A percentile compares a stretch with the other conserved stretches of the same genome.
phyloP scores from a whole-genome alignment of 2,113 vertebrate genomes.

The Menura novaehollandiae region DNA sequence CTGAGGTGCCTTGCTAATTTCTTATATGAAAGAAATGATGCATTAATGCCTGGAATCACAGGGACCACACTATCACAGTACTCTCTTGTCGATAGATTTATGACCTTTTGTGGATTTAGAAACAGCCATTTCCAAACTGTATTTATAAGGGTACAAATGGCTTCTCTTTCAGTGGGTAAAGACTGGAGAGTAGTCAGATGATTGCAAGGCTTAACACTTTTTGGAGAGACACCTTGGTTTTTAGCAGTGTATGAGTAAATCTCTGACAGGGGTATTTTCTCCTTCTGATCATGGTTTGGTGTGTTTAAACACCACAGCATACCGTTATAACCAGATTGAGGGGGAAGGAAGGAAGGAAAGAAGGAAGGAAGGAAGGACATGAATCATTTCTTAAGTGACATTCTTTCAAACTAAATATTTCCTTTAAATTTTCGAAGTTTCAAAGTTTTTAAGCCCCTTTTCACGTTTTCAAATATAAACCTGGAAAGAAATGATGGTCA shows the following conservation, averaged over 20 bases:
- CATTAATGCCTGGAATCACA: neutral
- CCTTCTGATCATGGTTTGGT: neutral
- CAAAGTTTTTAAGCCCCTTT: neutral
- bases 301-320: neutral
- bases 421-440: neutral
- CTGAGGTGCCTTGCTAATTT: neutral
- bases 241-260: neutral
- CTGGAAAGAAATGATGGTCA: neutral
- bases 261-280: neutral
- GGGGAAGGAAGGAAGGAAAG: neutral
- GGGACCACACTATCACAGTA: neutral
- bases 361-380: neutral
- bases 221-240: neutral
- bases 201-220: neutral
- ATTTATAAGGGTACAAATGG: neutral
- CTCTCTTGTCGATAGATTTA: neutral
- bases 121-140: neutral
- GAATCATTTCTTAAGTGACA: neutral
- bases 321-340: neutral
- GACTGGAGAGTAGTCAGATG: neutral
- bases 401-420: neutral
- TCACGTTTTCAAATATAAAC: neutral
- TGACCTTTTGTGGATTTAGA: neutral
- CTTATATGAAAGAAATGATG: neutral
- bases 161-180: neutral